These are phyloP conservation scores for Amphipyra berbera DNA, from an alignment of 2,888 invertebrate genomes.

Conservation along the genomic window DNA sequence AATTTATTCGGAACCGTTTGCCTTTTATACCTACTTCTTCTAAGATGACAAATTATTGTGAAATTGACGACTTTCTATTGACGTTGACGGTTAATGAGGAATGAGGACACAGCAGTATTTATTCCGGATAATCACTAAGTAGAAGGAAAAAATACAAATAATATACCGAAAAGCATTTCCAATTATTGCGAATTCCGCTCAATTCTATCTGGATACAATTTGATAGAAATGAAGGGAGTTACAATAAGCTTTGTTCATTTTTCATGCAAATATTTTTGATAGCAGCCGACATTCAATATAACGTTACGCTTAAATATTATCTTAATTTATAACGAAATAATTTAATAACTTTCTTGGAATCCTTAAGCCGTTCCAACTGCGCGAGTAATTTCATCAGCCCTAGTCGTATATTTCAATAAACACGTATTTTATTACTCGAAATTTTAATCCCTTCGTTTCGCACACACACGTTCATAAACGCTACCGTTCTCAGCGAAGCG, in stretches of 20 bases:
- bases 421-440: conserved; percentile 42
- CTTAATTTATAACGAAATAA: conserved; percentile 38
- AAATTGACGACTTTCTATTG: conserved; percentile 16
- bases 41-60: conserved; percentile 31
- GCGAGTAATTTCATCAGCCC: conserved; percentile 35
- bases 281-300: conserved; percentile 1
- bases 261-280: conserved; percentile 27
- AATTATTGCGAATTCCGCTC: conserved; percentile 29
- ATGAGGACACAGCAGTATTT: conserved; percentile 1
- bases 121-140: conserved; percentile 15
- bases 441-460: conserved; percentile 26
- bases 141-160: conserved; percentile 6
- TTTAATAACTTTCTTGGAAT: conserved; percentile 40
- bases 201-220: conserved; percentile 24
- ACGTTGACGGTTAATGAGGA: conserved; percentile 19
- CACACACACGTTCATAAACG: conserved; percentile 7
- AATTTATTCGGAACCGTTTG: conserved; percentile 24
- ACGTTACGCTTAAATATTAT: conserved; percentile 19
- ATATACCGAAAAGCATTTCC: conserved; percentile 27
- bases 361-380: conserved; percentile 33
- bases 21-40: conserved; percentile 37
- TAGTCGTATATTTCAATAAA: conserved; percentile 46
- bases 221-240: not conserved
- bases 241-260: not conserved
- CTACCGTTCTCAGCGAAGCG: conserved; percentile 9